Base-by-base conservation (phyloP, 2,797 vertebrate genomes). In the Botia almorhae region DNA sequence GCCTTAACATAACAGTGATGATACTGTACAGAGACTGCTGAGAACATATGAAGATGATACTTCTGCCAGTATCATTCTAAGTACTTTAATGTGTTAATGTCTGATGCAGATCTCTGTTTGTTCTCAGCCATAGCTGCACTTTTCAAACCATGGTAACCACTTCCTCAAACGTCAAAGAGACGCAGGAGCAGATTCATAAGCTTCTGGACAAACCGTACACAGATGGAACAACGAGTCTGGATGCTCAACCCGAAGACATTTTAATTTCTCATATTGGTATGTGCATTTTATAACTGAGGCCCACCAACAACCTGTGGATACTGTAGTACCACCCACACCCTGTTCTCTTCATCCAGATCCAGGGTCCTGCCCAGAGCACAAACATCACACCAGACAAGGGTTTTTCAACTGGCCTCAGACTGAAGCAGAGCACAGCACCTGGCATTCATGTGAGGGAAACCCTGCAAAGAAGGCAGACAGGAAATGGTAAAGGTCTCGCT, bases 241-340 rank as follows among this genome's bases (percentile, higher is more conserved):
- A 6, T 14, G 83, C 89, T 0, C 23, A 80, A 2, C 63, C 53
- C 0, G n/a, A 89, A 3, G 82, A 90, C 73, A 82, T 94, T 68
- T 39, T 89, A 29, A 93, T 95, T 84, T 83, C 76, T 21, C 89
- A 85, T 39, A 94, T 95, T 75, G 0, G 94, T 95, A 87, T 82
- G 90, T 80, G 17, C 17, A 11, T 3, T 1, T 56, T 10, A 10
- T 23, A 60, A 48, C 11, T 14, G 1, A 29, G 51, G 7, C 3
- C 0, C 11, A 56, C 43, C 50, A 36, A 7, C 10, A 55, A 74
- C 29, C 29, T 29, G 29, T 29, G n/a, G n/a, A n/a, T n/a, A n/a
- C n/a, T n/a, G n/a, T n/a, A n/a, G n/a, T n/a, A n/a, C n/a, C n/a
- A n/a, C n/a, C n/a, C n/a, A n/a, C n/a, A n/a, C n/a, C n/a, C 51